A percentile compares a stretch with the other conserved stretches of the same genome.
Evolutionary conservation across 2,888 invertebrate genomes (phyloP).

Genomic region (Diarsia mendica): DNA sequence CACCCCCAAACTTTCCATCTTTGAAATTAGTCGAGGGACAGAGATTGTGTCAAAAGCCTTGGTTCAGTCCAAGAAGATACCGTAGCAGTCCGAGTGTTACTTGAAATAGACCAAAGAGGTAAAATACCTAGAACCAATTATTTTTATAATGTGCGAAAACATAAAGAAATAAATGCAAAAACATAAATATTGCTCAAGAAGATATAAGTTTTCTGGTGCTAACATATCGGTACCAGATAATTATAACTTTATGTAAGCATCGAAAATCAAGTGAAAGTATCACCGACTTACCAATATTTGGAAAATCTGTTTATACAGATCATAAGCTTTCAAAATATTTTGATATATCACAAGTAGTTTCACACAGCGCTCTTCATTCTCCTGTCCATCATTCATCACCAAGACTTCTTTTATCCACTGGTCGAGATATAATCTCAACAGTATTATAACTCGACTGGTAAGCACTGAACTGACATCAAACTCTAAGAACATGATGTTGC

Average conservation of each 20-base stretch:
- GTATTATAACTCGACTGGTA: conserved; percentile 15
- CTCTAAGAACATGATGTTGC: background rate
- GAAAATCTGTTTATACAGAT: conserved; percentile 18
- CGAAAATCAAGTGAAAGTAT: background rate
- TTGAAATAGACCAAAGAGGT: background rate
- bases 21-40: too few relatives aligned
- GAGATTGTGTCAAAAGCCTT: too few relatives aligned
- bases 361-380: background rate
- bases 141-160: background rate
- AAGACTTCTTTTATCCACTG: conserved; percentile 15
- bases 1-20: too few relatives aligned
- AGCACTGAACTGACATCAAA: conserved; percentile 15
- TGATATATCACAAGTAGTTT: background rate
- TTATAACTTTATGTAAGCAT: background rate
- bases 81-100: too few relatives aligned
- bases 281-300: background rate
- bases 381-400: background rate
- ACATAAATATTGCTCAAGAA: background rate
- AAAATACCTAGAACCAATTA: background rate
- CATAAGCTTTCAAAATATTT: conserved; percentile 16
- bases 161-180: background rate
- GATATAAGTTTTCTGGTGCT: background rate
- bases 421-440: conserved; percentile 16
- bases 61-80: too few relatives aligned
- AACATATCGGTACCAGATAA: background rate